phyloP scores from a whole-genome alignment of 2,888 invertebrate genomes.

The Cephus spinipes region DNA sequence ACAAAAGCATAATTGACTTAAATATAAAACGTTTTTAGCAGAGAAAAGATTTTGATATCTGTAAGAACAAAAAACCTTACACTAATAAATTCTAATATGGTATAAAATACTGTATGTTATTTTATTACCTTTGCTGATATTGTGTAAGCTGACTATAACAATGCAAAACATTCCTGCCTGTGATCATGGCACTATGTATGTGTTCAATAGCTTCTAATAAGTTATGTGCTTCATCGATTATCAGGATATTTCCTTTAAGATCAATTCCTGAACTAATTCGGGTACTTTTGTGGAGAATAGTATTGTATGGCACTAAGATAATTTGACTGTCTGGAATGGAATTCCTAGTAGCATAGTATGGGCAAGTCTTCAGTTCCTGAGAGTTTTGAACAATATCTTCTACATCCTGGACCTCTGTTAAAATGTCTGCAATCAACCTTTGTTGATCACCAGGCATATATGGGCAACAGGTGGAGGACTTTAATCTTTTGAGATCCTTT shows the following conservation, averaged over 20 bases:
- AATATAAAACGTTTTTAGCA: conserved; percentile 81
- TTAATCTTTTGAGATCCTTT: conserved; percentile 74
- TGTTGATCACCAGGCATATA: conserved; percentile 69
- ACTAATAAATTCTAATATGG: not conserved
- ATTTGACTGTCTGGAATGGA: conserved; percentile 88
- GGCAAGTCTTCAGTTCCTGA: conserved; percentile 82
- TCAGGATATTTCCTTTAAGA: conserved; percentile 81
- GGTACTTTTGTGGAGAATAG: conserved; percentile 82
- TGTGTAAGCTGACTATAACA: conserved; percentile 75
- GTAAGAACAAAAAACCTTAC: conserved; percentile 28
- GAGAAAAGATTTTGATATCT: conserved; percentile 80
- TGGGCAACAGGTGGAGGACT: conserved; percentile 75
- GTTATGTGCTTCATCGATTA: conserved; percentile 98
- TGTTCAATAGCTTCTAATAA: conserved; percentile 89
- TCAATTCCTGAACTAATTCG: conserved; percentile 72
- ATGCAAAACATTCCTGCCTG: conserved; percentile 74
- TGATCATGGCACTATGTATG: conserved; percentile 84
- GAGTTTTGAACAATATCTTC: conserved; percentile 84
- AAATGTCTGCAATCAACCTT: conserved; percentile 73
- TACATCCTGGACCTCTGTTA: conserved; percentile 84
- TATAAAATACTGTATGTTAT: not conserved
- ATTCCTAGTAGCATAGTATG: conserved; percentile 91
- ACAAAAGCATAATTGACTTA: conserved; percentile 86
- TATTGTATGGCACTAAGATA: conserved; percentile 82
- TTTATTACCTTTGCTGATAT: conserved; percentile 74